phyloP scores from a whole-genome alignment of 2,113 vertebrate genomes.

The Ptilorrhoa leucosticta region DNA sequence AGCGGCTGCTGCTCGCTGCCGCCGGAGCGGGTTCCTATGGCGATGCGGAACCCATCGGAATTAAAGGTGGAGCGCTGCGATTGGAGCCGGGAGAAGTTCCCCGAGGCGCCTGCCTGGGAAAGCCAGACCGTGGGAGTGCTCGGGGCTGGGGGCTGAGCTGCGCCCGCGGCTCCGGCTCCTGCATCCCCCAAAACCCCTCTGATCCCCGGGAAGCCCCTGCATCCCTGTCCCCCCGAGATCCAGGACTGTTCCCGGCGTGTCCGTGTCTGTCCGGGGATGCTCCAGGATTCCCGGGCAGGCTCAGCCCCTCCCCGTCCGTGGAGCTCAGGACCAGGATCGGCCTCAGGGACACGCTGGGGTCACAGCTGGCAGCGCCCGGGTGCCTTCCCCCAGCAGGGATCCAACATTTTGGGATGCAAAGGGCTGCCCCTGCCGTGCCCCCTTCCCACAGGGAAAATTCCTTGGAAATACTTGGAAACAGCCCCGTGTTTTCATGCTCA shows the following conservation, averaged over 20 bases:
- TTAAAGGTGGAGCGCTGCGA: conserved; percentile 50
- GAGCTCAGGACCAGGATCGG: background rate
- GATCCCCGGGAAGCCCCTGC: too few relatives aligned
- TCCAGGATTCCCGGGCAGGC: background rate
- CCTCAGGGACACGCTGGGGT: background rate
- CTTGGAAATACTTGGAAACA: background rate
- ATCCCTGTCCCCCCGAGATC: background rate
- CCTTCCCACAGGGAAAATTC: background rate
- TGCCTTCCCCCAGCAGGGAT: background rate
- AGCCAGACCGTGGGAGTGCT: background rate
- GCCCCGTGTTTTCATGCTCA: background rate
- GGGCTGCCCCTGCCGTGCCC: fast-evolving
- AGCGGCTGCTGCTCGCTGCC: background rate
- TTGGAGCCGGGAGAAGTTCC: background rate
- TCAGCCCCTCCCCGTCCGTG: background rate
- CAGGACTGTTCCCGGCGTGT: fast-evolving
- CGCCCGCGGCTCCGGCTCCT: background rate
- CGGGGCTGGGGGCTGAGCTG: background rate
- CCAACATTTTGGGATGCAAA: background rate
- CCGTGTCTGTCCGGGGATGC: background rate
- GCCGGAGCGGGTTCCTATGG: conserved; percentile 58
- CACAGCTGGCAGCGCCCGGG: background rate
- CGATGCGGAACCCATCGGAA: conserved; percentile 43
- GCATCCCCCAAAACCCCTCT: background rate
- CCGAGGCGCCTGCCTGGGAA: background rate